A percentile compares a stretch with the other conserved stretches of the same genome.
Conservation (phyloP, 2,113 vertebrate genomes). For the Thinocorus orbignyianus region DNA sequence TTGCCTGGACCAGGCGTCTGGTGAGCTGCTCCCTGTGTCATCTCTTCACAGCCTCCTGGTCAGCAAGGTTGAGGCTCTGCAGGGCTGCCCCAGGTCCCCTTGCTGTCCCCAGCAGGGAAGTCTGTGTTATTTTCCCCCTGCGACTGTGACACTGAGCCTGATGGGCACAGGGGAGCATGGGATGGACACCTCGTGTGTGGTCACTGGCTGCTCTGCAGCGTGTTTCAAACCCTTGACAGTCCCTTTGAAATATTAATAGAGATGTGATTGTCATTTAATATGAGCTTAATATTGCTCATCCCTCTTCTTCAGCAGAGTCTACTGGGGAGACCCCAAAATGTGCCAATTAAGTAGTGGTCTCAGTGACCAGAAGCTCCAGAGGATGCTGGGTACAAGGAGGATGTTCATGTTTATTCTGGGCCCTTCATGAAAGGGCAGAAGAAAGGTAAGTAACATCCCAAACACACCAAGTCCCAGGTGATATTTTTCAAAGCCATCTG, state of each 20-base stretch:
- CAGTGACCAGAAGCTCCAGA: background rate
- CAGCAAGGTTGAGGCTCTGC: background rate
- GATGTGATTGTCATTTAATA: background rate
- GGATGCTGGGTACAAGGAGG: accelerated
- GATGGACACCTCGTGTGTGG: background rate
- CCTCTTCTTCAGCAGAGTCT: background rate
- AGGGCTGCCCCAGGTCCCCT: background rate
- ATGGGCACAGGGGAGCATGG: accelerated
- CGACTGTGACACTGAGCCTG: background rate
- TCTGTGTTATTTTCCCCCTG: background rate
- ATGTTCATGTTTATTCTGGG: background rate
- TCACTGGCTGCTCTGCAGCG: background rate
- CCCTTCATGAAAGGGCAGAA: background rate
- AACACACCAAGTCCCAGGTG: background rate
- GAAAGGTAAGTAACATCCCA: background rate
- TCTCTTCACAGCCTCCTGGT: background rate
- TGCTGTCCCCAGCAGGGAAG: background rate
- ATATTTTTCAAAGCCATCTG: background rate
- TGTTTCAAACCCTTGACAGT: background rate
- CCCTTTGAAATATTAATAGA: background rate
- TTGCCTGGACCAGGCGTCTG: background rate
- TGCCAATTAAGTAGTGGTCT: background rate
- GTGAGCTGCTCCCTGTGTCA: background rate
- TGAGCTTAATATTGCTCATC: background rate
- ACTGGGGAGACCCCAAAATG: background rate